Conservation (phyloP, 2,888 invertebrate genomes). For the Julus scanicus region DNA sequence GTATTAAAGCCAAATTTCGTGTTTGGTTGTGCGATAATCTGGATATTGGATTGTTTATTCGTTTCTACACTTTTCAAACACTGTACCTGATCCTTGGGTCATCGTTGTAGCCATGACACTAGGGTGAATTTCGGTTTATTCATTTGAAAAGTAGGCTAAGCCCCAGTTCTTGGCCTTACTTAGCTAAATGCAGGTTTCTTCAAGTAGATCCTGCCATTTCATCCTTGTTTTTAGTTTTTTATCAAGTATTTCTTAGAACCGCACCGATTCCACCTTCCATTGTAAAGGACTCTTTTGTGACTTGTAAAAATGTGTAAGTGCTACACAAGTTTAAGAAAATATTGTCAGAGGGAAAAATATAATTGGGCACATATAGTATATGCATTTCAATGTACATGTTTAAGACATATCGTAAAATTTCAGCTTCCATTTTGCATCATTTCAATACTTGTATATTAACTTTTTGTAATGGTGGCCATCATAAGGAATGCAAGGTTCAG, state of each 20-base stretch:
- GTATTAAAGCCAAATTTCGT: background rate
- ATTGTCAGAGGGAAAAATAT: too few relatives aligned
- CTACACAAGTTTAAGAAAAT: too few relatives aligned
- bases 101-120: slow-evolving; percentile 4
- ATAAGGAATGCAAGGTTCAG: background rate
- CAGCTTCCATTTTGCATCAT: too few relatives aligned
- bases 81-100: background rate
- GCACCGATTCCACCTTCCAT: background rate
- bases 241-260: background rate
- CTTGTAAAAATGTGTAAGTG: background rate
- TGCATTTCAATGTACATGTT: too few relatives aligned
- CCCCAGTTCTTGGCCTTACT: slow-evolving; percentile 14
- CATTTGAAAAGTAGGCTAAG: background rate
- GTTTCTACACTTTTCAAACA: background rate
- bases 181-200: slow-evolving; percentile 5
- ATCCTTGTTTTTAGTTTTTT: background rate
- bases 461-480: background rate
- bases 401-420: too few relatives aligned
- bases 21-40: background rate
- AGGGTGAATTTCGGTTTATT: background rate
- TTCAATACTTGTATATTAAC: too few relatives aligned
- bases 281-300: background rate
- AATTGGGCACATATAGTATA: too few relatives aligned
- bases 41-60: background rate
- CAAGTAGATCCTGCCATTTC: slow-evolving; percentile 22